Evolutionary conservation across 1,140 invertebrate genomes (phyloP), one percentile per base, ranked within the genome.

Genomic region (Polyergus mexicanus): DNA sequence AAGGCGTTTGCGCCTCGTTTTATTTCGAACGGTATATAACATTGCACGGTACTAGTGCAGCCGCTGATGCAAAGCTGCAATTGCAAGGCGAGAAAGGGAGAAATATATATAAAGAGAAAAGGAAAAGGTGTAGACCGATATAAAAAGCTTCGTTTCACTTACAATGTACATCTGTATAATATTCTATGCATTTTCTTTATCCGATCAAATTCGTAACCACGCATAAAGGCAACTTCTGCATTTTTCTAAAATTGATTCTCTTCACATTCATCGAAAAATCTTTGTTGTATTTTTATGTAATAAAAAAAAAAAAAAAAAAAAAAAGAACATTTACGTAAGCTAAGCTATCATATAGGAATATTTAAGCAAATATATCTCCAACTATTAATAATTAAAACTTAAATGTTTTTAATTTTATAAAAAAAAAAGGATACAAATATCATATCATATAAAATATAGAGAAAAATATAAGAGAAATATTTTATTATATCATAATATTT

Each of bases 21-120:
- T 88, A 86, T 86, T 86, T 22, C 62, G 68, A 83, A 83, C 28
- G 74, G 41, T 74, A 62, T 62, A 83, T 83, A 83, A 83, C 68
- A 25, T n/a, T 54, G 16, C 62, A 68, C 44, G 68, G 44, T 68
- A 63, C 51, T 54, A 60, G 54, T 22, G 25, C 38, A 76, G 38
- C 25, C 56, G 41, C 56, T 25, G 38, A 62, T 74, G 38, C 66
- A 60, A 72, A 60, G 78, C 38, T 81, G n/a, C 32, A 81, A 54
- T 60, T 60, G 78, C 78, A 72, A 58, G 54, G 47, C n/a, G 62
- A 83, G 77, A 62, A 44, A 62, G 65, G 38, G 51, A 86, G 28
- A 74, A 83, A 47, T 74, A 62, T 19, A 13, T 32, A 78, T 63
- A 62, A 16, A 62, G 22, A 35, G 8, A 56, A 47, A 66, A 71